Conservation (phyloP, 2,888 invertebrate species). For the Sisyra terminalis region DNA sequence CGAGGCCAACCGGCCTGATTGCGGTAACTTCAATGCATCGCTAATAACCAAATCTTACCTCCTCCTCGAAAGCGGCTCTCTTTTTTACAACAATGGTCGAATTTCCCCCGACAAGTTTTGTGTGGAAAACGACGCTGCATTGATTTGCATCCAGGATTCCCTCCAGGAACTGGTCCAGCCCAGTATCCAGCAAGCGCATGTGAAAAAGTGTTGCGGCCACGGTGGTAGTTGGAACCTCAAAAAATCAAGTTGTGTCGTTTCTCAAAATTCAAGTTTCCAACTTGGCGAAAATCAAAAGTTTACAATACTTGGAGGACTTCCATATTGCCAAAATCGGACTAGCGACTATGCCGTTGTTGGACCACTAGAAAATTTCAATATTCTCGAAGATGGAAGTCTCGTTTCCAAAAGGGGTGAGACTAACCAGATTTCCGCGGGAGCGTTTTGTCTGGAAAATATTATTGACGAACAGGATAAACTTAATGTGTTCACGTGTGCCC, state of each 20-base stretch:
- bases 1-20: slow-evolving; percentile 21
- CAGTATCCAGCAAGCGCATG: slow-evolving; percentile 23
- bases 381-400: slow-evolving; percentile 37
- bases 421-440: slow-evolving; percentile 24
- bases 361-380: slow-evolving; percentile 31
- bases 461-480: slow-evolving; percentile 16
- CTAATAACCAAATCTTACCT: slow-evolving; percentile 4
- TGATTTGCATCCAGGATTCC: slow-evolving; percentile 37
- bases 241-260: slow-evolving; percentile 29
- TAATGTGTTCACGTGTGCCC: slow-evolving; percentile 45
- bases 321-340: slow-evolving; percentile 29
- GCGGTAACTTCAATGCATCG: slow-evolving; percentile 28
- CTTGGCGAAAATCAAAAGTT: slow-evolving; percentile 20
- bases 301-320: slow-evolving; percentile 34
- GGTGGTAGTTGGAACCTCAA: slow-evolving; percentile 41
- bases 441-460: slow-evolving; percentile 29
- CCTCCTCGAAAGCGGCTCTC: slow-evolving; percentile 41
- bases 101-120: slow-evolving; percentile 46
- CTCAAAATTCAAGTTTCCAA: slow-evolving; percentile 21
- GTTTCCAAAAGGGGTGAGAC: slow-evolving; percentile 26
- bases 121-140: slow-evolving; percentile 44
- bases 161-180: slow-evolving; percentile 20
- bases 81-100: slow-evolving; percentile 21
- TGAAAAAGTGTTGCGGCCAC: slow-evolving; percentile 55
- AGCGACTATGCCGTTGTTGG: slow-evolving; percentile 40